Base-by-base conservation (phyloP, 1,140 invertebrate genomes). In the Drosophila prosaltans region DNA sequence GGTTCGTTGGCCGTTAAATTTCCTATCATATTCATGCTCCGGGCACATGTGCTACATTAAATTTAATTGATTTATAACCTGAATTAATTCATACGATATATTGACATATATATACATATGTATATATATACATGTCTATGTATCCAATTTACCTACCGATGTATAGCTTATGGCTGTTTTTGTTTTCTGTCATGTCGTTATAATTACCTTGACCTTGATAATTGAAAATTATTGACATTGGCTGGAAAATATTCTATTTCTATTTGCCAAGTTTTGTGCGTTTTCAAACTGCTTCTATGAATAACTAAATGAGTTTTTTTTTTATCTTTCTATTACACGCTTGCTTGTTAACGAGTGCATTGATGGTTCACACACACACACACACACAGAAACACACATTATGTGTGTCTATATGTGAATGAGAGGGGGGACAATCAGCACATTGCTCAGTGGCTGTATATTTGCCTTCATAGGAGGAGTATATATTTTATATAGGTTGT, bases 41-140 rank as follows among this genome's bases (percentile, higher is more conserved):
- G 61, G 57, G 57, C 62, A 54, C 41, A 32, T 51, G 54, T 58
- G 69, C 69, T 66, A 74, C 62, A 74, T 65, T 57, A 32, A 28
- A 59, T 30, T 76, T 82, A 74, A 86, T 85, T 86, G 82, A 85
- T 86, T 85, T 85, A 85, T 85, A 62, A 68, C 74, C 66, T 32
- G 59, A 85, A 85, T 81, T 72, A 81, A 85, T 74, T 81, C 58
- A 55, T 64, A 32, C 63, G 45, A 51, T 51, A 76, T 76, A 77
- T 76, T 77, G 69, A 76, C 4, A 30, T 30, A 30, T 30, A 30
- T 4, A 30, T 30, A 30, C 4, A 30, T 30, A 30, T 4, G 4
- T 30, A 30, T 30, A 30, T 36, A 36, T 36, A 36, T 36, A 7
- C 6, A 36, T 36, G 32, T 36, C 2, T 4, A 36, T 36, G 6